Evolutionary conservation across 2,113 vertebrate species (phyloP), one percentile per base, ranked within the genome.

Genomic region (Bufo bufo): DNA sequence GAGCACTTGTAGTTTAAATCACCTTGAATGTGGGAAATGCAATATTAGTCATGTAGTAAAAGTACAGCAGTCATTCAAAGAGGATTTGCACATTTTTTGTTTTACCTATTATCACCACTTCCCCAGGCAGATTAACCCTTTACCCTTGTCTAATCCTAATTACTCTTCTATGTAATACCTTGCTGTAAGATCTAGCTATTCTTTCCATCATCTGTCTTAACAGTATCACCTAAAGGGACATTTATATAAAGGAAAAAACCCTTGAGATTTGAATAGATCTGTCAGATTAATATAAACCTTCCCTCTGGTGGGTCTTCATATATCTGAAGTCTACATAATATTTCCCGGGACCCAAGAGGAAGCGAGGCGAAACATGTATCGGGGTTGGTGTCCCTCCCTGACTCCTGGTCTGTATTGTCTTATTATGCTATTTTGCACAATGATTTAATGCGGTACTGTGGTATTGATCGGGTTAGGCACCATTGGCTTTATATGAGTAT

Each of bases 281-380:
- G 84, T 85, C 84, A 77, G 56, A 77, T 85, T 85, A 85, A 49
- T 77, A n/a, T 63, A 85, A 85, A 56, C 10, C 72, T 85, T 84
- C 61, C 82, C 65, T 71, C 65, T 84, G 82, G 82, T 84, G 82
- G 80, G 80, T 82, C 80, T 63, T 19, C 58, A 47, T 45, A 81
- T 13, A 54, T 11, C 19, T 78, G 49, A 12, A 23, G 49, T 78
- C 6, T 78, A 50, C 11, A 78, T 17, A 77, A 11, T 77, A 77
- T 52, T 33, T 33, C 33, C 33, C 33, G 1, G 33, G 33, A 33
- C 33, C 33, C 33, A 33, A 33, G 33, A 33, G 33, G 33, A 33
- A 33, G 33, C 33, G 33, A 33, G 33, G 33, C 33, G 33, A 33
- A 33, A 33, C 33, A 1, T 33, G 33, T 1, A 1, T 33, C 33